phyloP scores from a whole-genome alignment of 92 coral and sea anemone species.

The Scolanthus callimorphus region DNA sequence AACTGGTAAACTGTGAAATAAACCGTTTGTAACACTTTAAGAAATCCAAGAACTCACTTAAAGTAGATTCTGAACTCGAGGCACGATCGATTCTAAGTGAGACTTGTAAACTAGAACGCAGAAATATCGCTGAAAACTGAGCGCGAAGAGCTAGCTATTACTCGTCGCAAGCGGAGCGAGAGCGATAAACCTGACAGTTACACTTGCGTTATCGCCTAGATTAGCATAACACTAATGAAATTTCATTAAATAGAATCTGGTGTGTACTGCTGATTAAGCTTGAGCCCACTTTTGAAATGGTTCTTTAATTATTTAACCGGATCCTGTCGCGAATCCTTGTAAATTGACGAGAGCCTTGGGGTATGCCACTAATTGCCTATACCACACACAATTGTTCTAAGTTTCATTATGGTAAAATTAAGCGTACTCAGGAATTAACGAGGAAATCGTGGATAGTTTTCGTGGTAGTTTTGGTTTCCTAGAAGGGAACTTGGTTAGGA shows the following conservation, averaged over 20 bases:
- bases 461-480: too few species aligned
- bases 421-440: conserved; percentile 35
- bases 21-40: too few species aligned
- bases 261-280: conserved; percentile 82
- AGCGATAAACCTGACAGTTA: conserved; percentile 48
- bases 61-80: too few species aligned
- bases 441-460: too few species aligned
- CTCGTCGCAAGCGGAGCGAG: conserved; percentile 25
- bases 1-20: too few species aligned
- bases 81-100: too few species aligned
- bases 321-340: conserved; percentile 76
- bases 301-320: conserved; percentile 96
- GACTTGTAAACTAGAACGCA: too few species aligned
- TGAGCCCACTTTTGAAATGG: conserved; percentile 85
- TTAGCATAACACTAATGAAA: conserved; percentile 93
- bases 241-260: conserved; percentile 87
- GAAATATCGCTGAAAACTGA: too few species aligned
- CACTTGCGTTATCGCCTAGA: conserved; percentile 44
- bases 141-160: too few species aligned
- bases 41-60: too few species aligned
- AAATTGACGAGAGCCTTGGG: conserved; percentile 85
- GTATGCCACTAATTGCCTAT: conserved; percentile 76
- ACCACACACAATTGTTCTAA: conserved; percentile 58
- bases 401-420: conserved; percentile 53
- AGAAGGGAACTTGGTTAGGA: too few species aligned